These are phyloP conservation scores for Thera britannica DNA, from an alignment of 2,888 invertebrate species.

Conservation along the genomic window DNA sequence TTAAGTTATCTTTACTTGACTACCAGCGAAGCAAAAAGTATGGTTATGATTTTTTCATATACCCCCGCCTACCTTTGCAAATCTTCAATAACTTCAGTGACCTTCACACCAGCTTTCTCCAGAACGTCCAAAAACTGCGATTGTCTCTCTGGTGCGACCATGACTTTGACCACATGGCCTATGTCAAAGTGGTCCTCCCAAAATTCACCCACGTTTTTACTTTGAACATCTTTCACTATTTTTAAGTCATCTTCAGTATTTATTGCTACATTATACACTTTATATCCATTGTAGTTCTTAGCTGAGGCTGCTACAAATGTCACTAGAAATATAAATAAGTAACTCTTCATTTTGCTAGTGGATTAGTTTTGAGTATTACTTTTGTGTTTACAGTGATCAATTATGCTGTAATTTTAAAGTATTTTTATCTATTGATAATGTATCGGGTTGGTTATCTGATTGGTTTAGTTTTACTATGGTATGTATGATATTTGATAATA, in stretches of 20 bases:
- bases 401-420: conserved; percentile 3
- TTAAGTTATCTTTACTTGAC: no score
- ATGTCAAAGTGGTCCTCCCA: conserved; percentile 65
- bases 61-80: conserved; percentile 62
- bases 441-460: conserved; percentile 6
- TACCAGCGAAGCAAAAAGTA: no score
- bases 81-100: conserved; percentile 56
- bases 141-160: conserved; percentile 60
- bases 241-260: conserved; percentile 73
- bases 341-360: conserved; percentile 47
- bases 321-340: conserved; percentile 42
- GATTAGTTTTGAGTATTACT: conserved; percentile 1
- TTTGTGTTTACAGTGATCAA: background rate
- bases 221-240: conserved; percentile 73
- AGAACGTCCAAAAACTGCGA: conserved; percentile 49
- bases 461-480: background rate
- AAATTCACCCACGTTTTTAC: conserved; percentile 62
- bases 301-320: conserved; percentile 36
- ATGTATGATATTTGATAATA: background rate
- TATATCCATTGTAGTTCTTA: conserved; percentile 82
- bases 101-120: conserved; percentile 45
- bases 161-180: conserved; percentile 63
- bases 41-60: no score
- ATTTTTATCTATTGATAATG: background rate
- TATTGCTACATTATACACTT: conserved; percentile 84